Evolutionary conservation across 2,888 invertebrate genomes (phyloP).

Genomic region (Alcis repandata): DNA sequence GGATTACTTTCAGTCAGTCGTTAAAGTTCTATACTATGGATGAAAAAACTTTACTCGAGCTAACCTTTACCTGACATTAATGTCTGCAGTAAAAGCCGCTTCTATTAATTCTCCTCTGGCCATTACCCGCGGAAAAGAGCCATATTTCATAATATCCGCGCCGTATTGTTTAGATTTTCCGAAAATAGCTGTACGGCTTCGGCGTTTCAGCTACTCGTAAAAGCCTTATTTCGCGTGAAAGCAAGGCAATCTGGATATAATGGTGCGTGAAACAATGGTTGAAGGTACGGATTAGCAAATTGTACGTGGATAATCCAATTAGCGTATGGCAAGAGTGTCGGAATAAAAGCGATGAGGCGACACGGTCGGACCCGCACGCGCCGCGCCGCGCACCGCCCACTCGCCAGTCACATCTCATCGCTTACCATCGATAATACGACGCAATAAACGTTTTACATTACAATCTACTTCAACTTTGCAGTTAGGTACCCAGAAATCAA

Average conservation of each 20-base stretch:
- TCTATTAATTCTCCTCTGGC: slow-evolving; percentile 33
- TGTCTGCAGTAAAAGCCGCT: slow-evolving; percentile 19
- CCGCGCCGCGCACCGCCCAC: slow-evolving; percentile 39
- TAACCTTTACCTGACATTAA: slow-evolving; percentile 28
- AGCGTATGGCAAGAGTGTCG: slow-evolving; percentile 49
- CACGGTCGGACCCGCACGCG: slow-evolving; percentile 2
- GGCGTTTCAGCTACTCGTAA: slow-evolving; percentile 39
- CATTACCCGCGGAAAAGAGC: slow-evolving; percentile 40
- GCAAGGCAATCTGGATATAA: slow-evolving; percentile 42
- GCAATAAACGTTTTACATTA: slow-evolving; percentile 51
- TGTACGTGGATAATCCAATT: slow-evolving; percentile 60
- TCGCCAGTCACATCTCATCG: slow-evolving; percentile 52
- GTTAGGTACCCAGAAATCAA: slow-evolving; percentile 17
- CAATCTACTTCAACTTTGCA: slow-evolving; percentile 5
- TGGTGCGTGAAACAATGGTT: slow-evolving; percentile 47
- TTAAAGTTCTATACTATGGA: slow-evolving; percentile 10
- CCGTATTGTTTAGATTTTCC: slow-evolving; percentile 37
- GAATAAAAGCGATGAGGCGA: slow-evolving; percentile 27
- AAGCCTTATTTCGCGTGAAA: slow-evolving; percentile 37
- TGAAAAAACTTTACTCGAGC: not conserved
- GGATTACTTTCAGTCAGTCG: slow-evolving; percentile 15
- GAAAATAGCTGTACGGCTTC: slow-evolving; percentile 40
- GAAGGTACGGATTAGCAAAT: slow-evolving; percentile 50
- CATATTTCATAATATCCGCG: slow-evolving; percentile 40
- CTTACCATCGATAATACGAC: slow-evolving; percentile 59